Evolutionary conservation across 2,888 invertebrate genomes (phyloP), one percentile per base, ranked within the genome.

Genomic region (Chymomyza caudatula): DNA sequence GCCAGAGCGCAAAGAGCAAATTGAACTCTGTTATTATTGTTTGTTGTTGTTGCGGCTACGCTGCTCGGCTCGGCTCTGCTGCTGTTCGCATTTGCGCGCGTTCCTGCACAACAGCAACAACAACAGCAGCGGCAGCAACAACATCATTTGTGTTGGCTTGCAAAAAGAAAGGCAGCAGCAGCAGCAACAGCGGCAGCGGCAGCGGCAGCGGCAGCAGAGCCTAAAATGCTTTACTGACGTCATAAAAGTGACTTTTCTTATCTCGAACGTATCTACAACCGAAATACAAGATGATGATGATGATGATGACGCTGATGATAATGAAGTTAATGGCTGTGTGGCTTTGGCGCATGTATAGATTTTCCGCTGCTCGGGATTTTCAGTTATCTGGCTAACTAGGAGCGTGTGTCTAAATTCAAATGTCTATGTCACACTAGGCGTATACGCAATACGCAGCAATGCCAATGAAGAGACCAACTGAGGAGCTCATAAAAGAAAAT

Each of bases 201-300:
- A 52, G 19, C n/a, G n/a, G n/a, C n/a, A n/a, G n/a, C n/a, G n/a
- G 51, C 37, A 60, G 49, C 69, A 74, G 64, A 77, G 85, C 82
- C 85, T 75, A 72, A 86, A 86, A 86, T 81, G 82, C 69, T 82
- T 75, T 75, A 86, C 82, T 82, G 82, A 82, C 82, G 82, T 82
- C 82, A 82, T 82, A 72, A 86, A 82, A 86, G 78, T 84, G 77
- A 83, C 84, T 80, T 85, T 85, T 83, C 78, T 78, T 78, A 78
- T 78, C 78, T 84, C 73, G 63, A 11, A 72, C 85, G 85, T 80
- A 80, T 80, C 83, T 80, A 73, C 67, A 71, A 68, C 76, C 69
- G 70, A 75, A 82, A 72, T 69, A 66, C 74, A 65, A 79, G 76
- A 69, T 51, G 51, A 17, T 51, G 47, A 69, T 51, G 51, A 17